Evolutionary conservation across 2,888 invertebrate genomes (phyloP), one percentile per base, ranked within the genome.

Genomic region (Polyommatus icarus): DNA sequence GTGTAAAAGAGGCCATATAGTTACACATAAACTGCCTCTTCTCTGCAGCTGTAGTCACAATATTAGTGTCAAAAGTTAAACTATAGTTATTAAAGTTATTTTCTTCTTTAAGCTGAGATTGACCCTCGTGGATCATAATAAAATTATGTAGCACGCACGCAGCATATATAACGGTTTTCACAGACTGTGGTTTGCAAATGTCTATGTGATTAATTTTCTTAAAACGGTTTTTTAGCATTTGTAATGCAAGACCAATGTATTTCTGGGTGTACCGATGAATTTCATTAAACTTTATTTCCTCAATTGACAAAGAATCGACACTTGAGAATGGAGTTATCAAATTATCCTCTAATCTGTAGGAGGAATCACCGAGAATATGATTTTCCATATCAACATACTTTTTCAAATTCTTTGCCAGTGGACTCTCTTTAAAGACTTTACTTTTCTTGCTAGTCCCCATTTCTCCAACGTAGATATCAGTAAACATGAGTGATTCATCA

Each of bases 211-310:
- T 92, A 72, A 94, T 82, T 84, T 89, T 91, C 77, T 85, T 87
- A 84, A 93, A 93, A 80, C 88, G 90, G 72, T 89, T 89, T 81
- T 87, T 90, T 40, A 93, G 82, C 78, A 91, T 81, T 82, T 91
- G 91, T 88, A 94, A 92, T 20, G 94, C 91, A 83, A 87, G 87
- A 8, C 89, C 87, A 82, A 94, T 91, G 79, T 92, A 92, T 76
- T 87, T 86, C 7, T 86, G 85, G 40, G 92, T 86, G 80, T 89
- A 91, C 91, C 90, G 90, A 82, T 91, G 92, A 32, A 88, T 82
- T 81, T 93, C 91, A 87, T 94, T 94, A 80, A 91, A 93, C 82
- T 90, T 93, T 88, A 92, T 92, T 82, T 94, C 93, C 83, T 94
- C 94, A 83, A 85, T 88, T 61, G 92, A 92, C 76, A 93, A 82